Evolutionary conservation across 2,113 vertebrate genomes (phyloP).

Genomic region (Odocoileus hemionus): DNA sequence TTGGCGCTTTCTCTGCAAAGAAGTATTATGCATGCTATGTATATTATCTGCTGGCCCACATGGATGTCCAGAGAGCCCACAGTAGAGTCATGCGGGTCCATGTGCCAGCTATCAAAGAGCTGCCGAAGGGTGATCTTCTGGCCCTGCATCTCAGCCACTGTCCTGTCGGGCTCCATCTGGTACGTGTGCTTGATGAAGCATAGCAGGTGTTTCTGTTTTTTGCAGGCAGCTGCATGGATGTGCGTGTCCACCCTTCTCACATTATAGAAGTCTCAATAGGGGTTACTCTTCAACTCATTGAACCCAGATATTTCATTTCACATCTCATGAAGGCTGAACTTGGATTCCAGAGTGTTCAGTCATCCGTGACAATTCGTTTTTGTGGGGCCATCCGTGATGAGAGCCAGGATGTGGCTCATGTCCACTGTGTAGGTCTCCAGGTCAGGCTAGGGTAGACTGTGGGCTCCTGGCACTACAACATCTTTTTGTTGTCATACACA

Average conservation of each 20-base stretch:
- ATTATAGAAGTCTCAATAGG: constrained; percentile 97
- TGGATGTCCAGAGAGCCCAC: constrained; percentile 97
- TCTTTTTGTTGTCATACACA: constrained; percentile 85
- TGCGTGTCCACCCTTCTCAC: constrained; percentile 99
- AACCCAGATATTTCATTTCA: constrained; percentile 96
- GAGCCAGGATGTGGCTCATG: constrained; percentile 92
- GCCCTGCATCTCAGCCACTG: constrained; percentile 86
- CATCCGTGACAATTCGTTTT: constrained; percentile 96
- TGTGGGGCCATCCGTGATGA: constrained; percentile 95
- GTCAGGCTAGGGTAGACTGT: constrained; percentile 92
- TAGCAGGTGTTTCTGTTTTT: constrained; percentile 97
- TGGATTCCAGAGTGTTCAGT: constrained; percentile 94
- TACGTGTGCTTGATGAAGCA: constrained; percentile 92
- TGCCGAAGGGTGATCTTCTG: constrained; percentile 89
- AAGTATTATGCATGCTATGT: fast-evolving
- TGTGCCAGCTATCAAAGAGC: constrained; percentile 89
- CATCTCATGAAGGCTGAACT: constrained; percentile 98
- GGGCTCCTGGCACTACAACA: constrained; percentile 84
- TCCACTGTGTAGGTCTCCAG: constrained; percentile 94
- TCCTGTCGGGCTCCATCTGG: constrained; percentile 87
- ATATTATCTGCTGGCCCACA: constrained; percentile 73
- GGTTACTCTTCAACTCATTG: constrained; percentile 93
- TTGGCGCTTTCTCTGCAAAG: neutral
- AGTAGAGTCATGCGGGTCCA: constrained; percentile 97
- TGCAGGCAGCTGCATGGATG: constrained; percentile 96